These are phyloP conservation scores for Isichthys henryi DNA, from an alignment of 2,113 vertebrate species.

Conservation along the genomic window DNA sequence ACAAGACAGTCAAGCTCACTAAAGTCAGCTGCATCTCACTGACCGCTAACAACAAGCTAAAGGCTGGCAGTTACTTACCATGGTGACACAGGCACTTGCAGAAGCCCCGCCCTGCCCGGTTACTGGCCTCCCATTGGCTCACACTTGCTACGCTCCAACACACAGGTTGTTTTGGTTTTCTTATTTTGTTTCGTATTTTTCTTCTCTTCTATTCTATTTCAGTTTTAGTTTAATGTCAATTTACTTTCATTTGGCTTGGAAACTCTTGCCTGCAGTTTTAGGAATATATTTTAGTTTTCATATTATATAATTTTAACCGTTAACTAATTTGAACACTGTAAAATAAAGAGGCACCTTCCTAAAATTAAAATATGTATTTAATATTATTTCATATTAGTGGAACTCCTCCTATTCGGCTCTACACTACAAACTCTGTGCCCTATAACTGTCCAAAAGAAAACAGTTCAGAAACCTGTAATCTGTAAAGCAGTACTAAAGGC, in stretches of 20 bases:
- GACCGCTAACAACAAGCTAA: not conserved
- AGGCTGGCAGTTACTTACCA: not conserved
- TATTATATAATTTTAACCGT: not conserved
- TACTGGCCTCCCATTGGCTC: not conserved
- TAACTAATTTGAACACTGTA: not conserved
- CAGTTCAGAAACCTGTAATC: not conserved
- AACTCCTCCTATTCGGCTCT: not conserved
- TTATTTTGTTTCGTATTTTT: not conserved
- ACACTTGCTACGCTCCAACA: not conserved
- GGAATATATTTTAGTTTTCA: not conserved
- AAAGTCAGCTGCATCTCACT: not conserved
- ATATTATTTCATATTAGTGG: not conserved
- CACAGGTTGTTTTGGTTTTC: not conserved
- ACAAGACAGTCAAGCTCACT: not conserved
- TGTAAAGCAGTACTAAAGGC: not conserved
- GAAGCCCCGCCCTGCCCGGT: not conserved
- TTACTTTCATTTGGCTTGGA: not conserved
- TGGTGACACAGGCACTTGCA: not conserved
- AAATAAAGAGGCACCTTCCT: not conserved
- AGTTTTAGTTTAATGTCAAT: not conserved
- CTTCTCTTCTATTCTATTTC: not conserved
- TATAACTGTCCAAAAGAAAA: not conserved
- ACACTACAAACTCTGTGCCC: not conserved
- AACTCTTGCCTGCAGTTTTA: not conserved
- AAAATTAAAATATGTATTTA: not conserved